Evolutionary conservation across 2,113 vertebrate species (phyloP).

Genomic region (Mandrillus leucophaeus): DNA sequence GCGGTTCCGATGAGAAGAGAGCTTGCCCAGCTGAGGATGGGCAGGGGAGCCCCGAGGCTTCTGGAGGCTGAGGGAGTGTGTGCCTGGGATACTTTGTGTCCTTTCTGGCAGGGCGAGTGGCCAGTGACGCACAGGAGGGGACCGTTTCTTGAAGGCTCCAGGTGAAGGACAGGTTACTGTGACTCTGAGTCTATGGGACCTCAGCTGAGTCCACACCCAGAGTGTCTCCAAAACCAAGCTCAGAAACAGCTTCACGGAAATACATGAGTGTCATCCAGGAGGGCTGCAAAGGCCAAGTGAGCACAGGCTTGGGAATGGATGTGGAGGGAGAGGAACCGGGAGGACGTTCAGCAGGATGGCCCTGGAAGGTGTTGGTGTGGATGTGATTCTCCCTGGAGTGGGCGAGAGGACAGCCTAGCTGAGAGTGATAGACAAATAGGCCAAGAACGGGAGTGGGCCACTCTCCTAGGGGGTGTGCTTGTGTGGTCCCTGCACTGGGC

Average conservation of each 20-base stretch:
- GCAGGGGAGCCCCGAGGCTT: accelerated
- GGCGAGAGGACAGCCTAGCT: accelerated
- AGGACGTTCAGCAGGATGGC: accelerated
- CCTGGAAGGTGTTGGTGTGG: accelerated
- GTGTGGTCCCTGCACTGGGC: accelerated
- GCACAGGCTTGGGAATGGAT: accelerated
- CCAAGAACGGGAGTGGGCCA: accelerated
- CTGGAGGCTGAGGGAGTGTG: accelerated
- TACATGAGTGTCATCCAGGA: accelerated
- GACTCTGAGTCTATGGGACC: not conserved
- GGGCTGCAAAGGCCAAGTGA: not conserved
- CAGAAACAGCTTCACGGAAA: not conserved
- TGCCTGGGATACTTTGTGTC: accelerated
- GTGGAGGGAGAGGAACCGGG: too few relatives aligned
- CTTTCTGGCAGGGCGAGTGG: too few relatives aligned
- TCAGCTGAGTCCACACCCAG: accelerated
- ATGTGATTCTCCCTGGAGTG: accelerated
- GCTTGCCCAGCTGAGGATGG: accelerated
- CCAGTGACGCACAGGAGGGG: accelerated
- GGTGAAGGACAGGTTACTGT: accelerated
- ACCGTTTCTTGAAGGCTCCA: accelerated
- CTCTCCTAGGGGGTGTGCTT: accelerated
- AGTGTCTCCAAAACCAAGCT: accelerated
- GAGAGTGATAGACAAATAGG: accelerated
- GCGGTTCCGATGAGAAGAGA: accelerated